Evolutionary conservation across 1,140 invertebrate genomes (phyloP).

Genomic region (Heliothis subflexa): DNA sequence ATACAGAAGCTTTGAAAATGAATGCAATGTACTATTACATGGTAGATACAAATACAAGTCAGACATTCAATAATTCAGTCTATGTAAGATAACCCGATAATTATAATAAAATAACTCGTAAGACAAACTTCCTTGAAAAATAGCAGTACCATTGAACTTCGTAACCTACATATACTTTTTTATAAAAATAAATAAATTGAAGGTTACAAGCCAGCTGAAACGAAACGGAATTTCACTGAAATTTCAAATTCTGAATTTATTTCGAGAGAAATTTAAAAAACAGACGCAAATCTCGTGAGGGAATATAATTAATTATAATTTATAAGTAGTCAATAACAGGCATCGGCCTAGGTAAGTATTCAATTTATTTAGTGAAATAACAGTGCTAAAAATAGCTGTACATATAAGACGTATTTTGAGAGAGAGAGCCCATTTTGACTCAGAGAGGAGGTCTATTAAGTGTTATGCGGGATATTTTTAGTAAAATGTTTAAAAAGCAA

Average conservation of each 20-base stretch:
- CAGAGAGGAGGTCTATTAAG: too few species aligned
- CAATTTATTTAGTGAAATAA: conserved; percentile 13
- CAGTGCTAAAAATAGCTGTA: background rate
- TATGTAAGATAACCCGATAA: too few species aligned
- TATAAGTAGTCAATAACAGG: background rate
- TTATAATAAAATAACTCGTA: too few species aligned
- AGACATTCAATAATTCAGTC: too few species aligned
- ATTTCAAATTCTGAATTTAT: background rate
- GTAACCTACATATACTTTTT: conserved; percentile 21
- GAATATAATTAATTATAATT: conserved; percentile 40
- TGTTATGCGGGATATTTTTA: too few species aligned
- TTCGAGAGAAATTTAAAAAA: conserved; percentile 1
- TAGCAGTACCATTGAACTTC: background rate
- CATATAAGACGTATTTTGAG: background rate
- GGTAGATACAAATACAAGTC: too few species aligned
- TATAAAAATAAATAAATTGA: conserved; percentile 4
- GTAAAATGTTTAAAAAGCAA: too few species aligned
- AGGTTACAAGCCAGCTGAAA: background rate
- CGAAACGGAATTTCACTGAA: conserved; percentile 24
- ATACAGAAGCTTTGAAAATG: too few species aligned
- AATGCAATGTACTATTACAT: too few species aligned
- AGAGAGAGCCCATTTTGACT: too few species aligned
- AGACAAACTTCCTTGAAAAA: background rate
- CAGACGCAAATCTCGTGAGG: conserved; percentile 17
- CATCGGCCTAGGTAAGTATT: conserved; percentile 15